A percentile compares a stretch with the other conserved stretches of the same genome.
Conservation (phyloP, 2,888 invertebrate species). For the Caenorhabditis afra region DNA sequence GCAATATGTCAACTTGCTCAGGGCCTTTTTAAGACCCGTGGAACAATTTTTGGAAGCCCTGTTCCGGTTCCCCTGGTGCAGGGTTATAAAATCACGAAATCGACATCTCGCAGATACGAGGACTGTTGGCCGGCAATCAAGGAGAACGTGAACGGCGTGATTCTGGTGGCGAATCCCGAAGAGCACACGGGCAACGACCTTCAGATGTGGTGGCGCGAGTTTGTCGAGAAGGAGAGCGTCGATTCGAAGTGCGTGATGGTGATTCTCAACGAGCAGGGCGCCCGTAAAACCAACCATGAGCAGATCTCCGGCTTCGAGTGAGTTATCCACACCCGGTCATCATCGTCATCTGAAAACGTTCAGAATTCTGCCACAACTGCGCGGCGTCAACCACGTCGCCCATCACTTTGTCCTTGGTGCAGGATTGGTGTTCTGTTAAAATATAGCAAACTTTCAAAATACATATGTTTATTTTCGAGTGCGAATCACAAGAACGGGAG, state of each 20-base stretch:
- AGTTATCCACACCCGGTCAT: too few relatives aligned
- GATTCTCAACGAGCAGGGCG: constrained; percentile 55
- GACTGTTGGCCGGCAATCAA: constrained; percentile 88
- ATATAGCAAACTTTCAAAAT: too few relatives aligned
- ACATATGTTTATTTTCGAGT: too few relatives aligned
- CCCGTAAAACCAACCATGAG: constrained; percentile 57
- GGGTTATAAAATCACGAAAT: too few relatives aligned
- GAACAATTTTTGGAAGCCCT: too few relatives aligned
- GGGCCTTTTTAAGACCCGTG: too few relatives aligned
- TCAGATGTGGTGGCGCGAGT: constrained; percentile 70
- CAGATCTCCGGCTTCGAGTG: constrained; percentile 55
- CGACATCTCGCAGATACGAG: constrained; percentile 59
- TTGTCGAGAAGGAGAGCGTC: constrained; percentile 51
- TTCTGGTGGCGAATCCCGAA: constrained; percentile 86
- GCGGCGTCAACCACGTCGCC: constrained; percentile 46
- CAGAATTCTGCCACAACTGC: constrained; percentile 48
- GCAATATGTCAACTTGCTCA: too few relatives aligned
- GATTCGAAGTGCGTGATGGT: constrained; percentile 48
- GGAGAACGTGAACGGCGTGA: constrained; percentile 85
- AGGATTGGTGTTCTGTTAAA: too few relatives aligned
- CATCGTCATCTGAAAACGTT: too few relatives aligned
- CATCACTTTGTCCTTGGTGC: constrained; percentile 57
- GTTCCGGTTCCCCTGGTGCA: too few relatives aligned
- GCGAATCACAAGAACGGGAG: too few relatives aligned
- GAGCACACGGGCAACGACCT: constrained; percentile 71